Conservation (phyloP, 2,797 vertebrate genomes). For the Peromyscus melanophrys region DNA sequence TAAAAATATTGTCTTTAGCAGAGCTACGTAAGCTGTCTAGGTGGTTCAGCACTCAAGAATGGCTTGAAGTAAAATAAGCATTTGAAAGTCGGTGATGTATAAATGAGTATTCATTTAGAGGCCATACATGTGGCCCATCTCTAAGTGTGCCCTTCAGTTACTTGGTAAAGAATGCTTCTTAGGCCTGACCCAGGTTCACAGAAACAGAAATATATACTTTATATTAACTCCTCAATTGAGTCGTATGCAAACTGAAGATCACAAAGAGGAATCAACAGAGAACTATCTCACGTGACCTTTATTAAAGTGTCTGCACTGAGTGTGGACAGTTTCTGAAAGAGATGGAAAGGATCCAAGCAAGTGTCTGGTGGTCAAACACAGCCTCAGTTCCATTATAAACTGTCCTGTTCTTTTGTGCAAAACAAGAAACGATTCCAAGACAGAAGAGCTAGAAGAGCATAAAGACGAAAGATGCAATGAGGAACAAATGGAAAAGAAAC, state of each 20-base stretch:
- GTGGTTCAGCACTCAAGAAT: not conserved
- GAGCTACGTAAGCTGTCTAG: not conserved
- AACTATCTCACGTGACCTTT: slow-evolving; percentile 30
- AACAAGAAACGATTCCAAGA: not conserved
- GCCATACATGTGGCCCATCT: not conserved
- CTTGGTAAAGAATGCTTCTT: not conserved
- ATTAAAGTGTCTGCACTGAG: not conserved
- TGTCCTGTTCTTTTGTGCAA: not conserved
- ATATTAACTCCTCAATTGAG: not conserved
- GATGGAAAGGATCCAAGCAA: not conserved
- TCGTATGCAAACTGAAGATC: slow-evolving; percentile 22
- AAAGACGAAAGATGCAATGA: not conserved
- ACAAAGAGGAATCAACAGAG: slow-evolving; percentile 51
- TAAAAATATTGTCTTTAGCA: not conserved
- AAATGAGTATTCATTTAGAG: not conserved
- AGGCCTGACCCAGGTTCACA: not conserved
- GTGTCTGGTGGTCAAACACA: slow-evolving; percentile 19
- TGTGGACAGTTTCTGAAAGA: slow-evolving; percentile 30
- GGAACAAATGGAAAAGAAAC: slow-evolving; percentile 20
- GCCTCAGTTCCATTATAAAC: not conserved
- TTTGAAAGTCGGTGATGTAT: slow-evolving; percentile 24
- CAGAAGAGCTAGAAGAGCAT: not conserved
- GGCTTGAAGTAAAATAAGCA: not conserved
- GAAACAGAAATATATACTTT: slow-evolving; percentile 63
- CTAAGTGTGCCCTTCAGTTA: slow-evolving; percentile 10